phyloP scores from a whole-genome alignment of 2,888 invertebrate species.

The Micoletzkya japonica region DNA sequence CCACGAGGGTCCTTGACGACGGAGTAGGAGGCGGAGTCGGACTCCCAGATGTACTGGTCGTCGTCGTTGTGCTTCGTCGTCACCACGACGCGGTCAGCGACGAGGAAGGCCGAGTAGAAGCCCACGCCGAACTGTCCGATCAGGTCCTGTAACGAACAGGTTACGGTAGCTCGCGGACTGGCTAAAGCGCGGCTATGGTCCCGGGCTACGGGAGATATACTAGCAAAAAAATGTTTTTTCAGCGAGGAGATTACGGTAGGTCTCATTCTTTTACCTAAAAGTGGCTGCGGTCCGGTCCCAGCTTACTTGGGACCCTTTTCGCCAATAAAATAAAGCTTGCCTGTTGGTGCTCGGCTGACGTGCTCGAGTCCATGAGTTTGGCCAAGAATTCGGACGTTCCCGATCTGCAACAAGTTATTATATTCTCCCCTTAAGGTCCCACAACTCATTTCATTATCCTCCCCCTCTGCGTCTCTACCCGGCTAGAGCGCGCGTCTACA shows the following conservation, averaged over 20 bases:
- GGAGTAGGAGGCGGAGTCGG: slow-evolving; percentile 86
- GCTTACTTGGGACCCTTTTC: no score
- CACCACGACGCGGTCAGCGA: slow-evolving; percentile 92
- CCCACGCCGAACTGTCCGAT: slow-evolving; percentile 97
- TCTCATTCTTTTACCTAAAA: no score
- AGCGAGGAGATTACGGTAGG: no score
- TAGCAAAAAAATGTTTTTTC: no score
- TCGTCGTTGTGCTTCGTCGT: slow-evolving; percentile 92
- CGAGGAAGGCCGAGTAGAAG: slow-evolving; percentile 96
- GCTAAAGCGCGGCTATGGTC: no score
- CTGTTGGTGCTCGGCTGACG: slow-evolving; percentile 58
- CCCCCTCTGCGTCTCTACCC: background rate
- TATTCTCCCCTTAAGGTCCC: background rate
- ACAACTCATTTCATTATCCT: no score
- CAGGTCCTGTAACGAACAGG: slow-evolving; percentile 73
- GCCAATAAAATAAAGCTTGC: no score
- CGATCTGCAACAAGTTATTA: slow-evolving; percentile 41
- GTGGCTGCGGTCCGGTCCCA: no score
- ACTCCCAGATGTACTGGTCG: slow-evolving; percentile 95
- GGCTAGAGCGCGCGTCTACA: background rate
- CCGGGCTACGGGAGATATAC: no score
- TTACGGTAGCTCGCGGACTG: background rate
- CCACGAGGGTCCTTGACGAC: slow-evolving; percentile 90
- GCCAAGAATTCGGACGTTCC: slow-evolving; percentile 63
- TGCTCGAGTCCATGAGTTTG: slow-evolving; percentile 59